These are phyloP conservation scores for Corythornis madagascariensis DNA, from an alignment of 2,113 vertebrate genomes.

Conservation along the genomic window DNA sequence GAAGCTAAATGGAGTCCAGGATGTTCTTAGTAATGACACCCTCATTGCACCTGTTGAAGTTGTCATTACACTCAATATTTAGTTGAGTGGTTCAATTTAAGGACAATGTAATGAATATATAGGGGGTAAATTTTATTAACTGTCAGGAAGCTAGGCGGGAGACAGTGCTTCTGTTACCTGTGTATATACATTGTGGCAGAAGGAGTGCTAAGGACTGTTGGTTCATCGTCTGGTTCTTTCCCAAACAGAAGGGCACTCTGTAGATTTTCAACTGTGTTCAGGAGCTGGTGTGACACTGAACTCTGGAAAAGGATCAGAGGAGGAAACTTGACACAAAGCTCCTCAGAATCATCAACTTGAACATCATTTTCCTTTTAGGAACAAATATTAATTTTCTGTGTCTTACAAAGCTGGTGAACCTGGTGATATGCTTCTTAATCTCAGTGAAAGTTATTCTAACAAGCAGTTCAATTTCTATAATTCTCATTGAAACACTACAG, in stretches of 20 bases:
- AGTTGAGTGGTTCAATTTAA: not conserved
- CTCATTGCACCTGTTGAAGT: not conserved
- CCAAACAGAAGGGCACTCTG: conserved; percentile 85
- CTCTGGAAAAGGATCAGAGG: conserved; percentile 44
- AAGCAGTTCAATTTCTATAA: not conserved
- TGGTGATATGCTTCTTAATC: not conserved
- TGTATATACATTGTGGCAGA: conserved; percentile 86
- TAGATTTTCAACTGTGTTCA: conserved; percentile 80
- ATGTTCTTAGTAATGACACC: not conserved
- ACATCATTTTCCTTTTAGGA: not conserved
- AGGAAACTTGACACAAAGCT: not conserved
- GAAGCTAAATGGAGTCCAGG: not conserved
- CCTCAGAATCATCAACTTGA: not conserved
- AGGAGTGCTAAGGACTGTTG: conserved; percentile 76
- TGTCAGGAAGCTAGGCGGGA: not conserved
- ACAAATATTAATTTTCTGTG: not conserved
- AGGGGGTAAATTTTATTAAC: not conserved
- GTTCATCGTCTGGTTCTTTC: conserved; percentile 73
- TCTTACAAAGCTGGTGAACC: not conserved
- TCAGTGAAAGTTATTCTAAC: not conserved
- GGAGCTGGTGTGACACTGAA: conserved; percentile 70
- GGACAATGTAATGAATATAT: not conserved
- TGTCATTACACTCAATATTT: not conserved
- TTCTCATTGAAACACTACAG: not conserved
- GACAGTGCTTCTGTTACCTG: conserved; percentile 77